phyloP scores from a whole-genome alignment of 2,888 invertebrate genomes.

The Pterostichus niger region DNA sequence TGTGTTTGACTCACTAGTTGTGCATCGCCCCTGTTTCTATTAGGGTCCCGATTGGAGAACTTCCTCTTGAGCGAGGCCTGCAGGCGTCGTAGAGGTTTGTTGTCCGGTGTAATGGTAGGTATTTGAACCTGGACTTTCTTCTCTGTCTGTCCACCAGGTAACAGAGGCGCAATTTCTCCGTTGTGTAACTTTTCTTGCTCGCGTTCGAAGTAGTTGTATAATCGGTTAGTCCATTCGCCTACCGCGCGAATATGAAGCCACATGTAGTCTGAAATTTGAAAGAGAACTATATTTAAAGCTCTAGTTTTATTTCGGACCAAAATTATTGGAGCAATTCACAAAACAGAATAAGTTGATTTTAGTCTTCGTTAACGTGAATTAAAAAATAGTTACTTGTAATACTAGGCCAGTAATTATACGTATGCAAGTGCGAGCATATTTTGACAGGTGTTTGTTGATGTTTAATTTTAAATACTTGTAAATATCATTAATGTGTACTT shows the following conservation, averaged over 20 bases:
- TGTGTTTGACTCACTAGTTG: constrained; percentile 70
- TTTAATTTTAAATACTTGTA: no score
- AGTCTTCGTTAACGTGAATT: no score
- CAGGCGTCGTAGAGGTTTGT: constrained; percentile 74
- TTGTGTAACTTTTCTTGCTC: constrained; percentile 88
- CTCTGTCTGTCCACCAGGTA: constrained; percentile 68
- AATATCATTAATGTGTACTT: no score
- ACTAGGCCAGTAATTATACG: no score
- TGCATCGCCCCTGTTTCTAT: constrained; percentile 67
- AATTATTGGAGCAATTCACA: no score
- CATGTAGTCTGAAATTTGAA: constrained; percentile 84
- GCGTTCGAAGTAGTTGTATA: constrained; percentile 91
- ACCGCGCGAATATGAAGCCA: constrained; percentile 96
- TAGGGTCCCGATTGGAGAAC: constrained; percentile 77
- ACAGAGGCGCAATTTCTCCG: constrained; percentile 79
- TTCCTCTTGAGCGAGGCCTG: constrained; percentile 78
- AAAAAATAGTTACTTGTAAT: no score
- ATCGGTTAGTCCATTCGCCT: constrained; percentile 95
- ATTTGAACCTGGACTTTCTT: constrained; percentile 70
- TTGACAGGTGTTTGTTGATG: no score
- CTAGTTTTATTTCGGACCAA: no score
- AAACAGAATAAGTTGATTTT: no score
- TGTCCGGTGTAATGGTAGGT: constrained; percentile 72
- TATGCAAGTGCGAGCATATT: no score
- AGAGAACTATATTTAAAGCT: no score